phyloP scores from a whole-genome alignment of 2,888 invertebrate species.

The Dynastes tityus region DNA sequence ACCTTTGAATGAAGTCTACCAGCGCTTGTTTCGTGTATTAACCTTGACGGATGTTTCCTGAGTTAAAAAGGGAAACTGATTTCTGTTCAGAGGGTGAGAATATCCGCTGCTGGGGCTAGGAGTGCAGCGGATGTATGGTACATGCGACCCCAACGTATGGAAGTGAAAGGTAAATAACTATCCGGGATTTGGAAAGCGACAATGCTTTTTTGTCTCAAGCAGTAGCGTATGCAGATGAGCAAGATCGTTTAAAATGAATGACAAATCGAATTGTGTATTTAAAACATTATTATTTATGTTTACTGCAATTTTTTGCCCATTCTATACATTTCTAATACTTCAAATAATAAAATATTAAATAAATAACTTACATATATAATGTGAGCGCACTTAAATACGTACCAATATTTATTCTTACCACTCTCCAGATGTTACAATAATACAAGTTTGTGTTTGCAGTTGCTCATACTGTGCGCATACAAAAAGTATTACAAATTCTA shows the following conservation, averaged over 20 bases:
- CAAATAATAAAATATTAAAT: too few relatives aligned
- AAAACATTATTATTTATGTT: too few relatives aligned
- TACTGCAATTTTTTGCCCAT: too few relatives aligned
- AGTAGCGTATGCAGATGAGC: background rate
- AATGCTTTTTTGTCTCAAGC: slow-evolving; percentile 2
- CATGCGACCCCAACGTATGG: slow-evolving; percentile 17
- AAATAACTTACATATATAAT: too few relatives aligned
- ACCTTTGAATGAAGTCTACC: background rate
- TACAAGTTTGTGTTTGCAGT: too few relatives aligned
- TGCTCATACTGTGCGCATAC: too few relatives aligned
- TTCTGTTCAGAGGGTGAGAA: slow-evolving; percentile 56
- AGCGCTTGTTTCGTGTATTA: slow-evolving; percentile 24
- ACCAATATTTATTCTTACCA: too few relatives aligned
- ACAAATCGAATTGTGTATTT: too few relatives aligned
- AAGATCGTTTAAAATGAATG: background rate
- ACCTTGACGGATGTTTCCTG: slow-evolving; percentile 49
- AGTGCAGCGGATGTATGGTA: slow-evolving; percentile 44
- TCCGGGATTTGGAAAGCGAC: slow-evolving; percentile 15
- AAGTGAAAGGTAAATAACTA: slow-evolving; percentile 34
- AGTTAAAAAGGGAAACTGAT: slow-evolving; percentile 49
- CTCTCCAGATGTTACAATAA: too few relatives aligned
- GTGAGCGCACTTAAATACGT: too few relatives aligned
- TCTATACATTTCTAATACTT: too few relatives aligned
- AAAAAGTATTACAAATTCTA: too few relatives aligned
- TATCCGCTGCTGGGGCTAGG: slow-evolving; percentile 53